Evolutionary conservation across 2,797 vertebrate genomes (phyloP).

Genomic region (Cyclopterus lumpus): DNA sequence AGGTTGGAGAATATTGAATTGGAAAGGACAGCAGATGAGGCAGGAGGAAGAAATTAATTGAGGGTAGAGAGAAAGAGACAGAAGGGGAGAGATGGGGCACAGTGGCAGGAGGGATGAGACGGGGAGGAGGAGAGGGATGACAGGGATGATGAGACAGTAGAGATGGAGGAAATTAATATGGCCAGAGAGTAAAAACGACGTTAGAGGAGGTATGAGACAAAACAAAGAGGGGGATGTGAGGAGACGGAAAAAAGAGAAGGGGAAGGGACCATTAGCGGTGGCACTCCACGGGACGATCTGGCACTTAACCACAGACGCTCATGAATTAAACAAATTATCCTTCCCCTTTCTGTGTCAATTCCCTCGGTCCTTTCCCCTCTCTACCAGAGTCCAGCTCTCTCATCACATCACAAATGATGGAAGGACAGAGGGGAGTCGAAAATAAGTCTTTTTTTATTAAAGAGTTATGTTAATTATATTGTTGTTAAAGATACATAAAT

Average conservation of each 20-base stretch:
- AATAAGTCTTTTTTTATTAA: conserved; percentile 70
- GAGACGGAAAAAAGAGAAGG: conserved; percentile 20
- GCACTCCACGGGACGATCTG: conserved; percentile 75
- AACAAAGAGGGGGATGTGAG: conserved; percentile 56
- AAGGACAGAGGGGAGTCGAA: conserved; percentile 56
- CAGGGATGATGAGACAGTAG: conserved; percentile 52
- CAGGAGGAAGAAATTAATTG: conserved; percentile 80
- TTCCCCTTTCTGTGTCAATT: conserved; percentile 79
- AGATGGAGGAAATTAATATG: conserved; percentile 57
- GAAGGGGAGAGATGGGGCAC: conserved; percentile 60
- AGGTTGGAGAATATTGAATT: conserved; percentile 75
- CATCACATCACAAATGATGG: conserved; percentile 66
- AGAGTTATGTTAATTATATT: conserved; percentile 83
- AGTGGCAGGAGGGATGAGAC: conserved; percentile 59
- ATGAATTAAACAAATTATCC: conserved; percentile 86
- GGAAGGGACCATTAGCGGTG: conserved; percentile 74
- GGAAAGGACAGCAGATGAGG: conserved; percentile 79
- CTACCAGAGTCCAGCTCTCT: conserved; percentile 62
- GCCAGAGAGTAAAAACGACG: conserved; percentile 49
- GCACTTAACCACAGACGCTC: conserved; percentile 81
- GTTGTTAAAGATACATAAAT: conserved; percentile 81
- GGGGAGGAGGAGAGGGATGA: conserved; percentile 43
- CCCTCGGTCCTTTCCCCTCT: conserved; percentile 60
- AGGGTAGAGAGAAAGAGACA: conserved; percentile 72
- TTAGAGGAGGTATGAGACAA: conserved; percentile 61